Evolutionary conservation across 2,888 invertebrate genomes (phyloP).

Genomic region (Griposia aprilina): DNA sequence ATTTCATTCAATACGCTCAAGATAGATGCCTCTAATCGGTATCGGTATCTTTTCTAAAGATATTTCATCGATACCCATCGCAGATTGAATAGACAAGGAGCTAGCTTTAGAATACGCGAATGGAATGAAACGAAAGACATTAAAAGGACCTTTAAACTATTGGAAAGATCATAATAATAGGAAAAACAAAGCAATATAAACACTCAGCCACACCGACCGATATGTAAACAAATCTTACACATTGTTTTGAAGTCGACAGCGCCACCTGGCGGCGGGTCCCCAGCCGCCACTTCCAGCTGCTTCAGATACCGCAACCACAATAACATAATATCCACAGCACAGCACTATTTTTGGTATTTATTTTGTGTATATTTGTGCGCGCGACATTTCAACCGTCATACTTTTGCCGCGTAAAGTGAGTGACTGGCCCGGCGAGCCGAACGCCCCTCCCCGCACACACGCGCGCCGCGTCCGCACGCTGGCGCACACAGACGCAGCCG

Average conservation of each 20-base stretch:
- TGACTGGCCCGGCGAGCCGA: conserved; percentile 85
- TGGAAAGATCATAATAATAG: conserved; percentile 25
- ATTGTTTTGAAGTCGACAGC: conserved; percentile 87
- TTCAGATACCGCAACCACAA: conserved; percentile 88
- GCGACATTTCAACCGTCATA: conserved; percentile 84
- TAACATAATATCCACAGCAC: conserved; percentile 84
- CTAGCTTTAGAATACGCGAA: conserved; percentile 28
- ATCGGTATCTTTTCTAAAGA: conserved; percentile 57
- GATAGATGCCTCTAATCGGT: conserved; percentile 56
- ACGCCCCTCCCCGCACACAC: conserved; percentile 84
- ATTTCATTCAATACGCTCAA: conserved; percentile 56
- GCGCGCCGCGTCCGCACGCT: conserved; percentile 65
- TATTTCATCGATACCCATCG: conserved; percentile 62
- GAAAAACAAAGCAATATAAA: conserved; percentile 63
- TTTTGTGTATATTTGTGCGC: conserved; percentile 69
- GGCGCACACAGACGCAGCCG: conserved; percentile 81
- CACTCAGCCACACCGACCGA: conserved; percentile 62
- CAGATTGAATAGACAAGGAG: conserved; percentile 58
- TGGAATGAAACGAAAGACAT: conserved; percentile 31
- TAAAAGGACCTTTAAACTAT: conserved; percentile 13
- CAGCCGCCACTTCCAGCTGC: conserved; percentile 86
- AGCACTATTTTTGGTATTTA: conserved; percentile 69
- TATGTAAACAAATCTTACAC: conserved; percentile 81
- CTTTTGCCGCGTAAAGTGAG: conserved; percentile 89
- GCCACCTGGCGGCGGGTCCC: conserved; percentile 84